Conservation (phyloP, 2,113 vertebrate genomes). For the Crocuta crocuta region DNA sequence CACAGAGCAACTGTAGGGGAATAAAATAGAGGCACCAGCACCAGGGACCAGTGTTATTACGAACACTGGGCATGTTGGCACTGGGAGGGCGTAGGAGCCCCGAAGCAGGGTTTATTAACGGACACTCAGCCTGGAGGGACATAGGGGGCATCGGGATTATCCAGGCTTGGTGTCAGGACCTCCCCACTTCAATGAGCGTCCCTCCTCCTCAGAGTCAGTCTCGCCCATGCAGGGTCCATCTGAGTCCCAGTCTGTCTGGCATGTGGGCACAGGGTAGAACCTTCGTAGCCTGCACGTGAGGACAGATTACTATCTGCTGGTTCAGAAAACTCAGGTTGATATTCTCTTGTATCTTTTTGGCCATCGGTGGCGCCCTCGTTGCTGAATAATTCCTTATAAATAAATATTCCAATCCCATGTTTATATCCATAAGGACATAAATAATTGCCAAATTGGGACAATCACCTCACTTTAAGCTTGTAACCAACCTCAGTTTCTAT, state of each 20-base stretch:
- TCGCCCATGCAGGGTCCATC: not conserved
- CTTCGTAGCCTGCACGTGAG: not conserved
- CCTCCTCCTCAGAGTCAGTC: not conserved
- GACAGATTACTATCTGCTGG: not conserved
- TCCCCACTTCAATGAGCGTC: not conserved
- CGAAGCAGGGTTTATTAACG: not conserved
- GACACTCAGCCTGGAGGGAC: not conserved
- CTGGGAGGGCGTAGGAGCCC: not conserved
- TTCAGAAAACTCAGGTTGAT: not conserved
- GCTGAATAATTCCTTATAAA: not conserved
- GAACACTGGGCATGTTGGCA: not conserved
- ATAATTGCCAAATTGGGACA: not conserved
- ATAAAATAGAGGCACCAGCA: not conserved
- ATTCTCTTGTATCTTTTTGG: not conserved
- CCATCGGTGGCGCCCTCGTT: not conserved
- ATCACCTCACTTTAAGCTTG: not conserved
- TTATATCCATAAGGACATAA: not conserved
- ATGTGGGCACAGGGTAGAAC: not conserved
- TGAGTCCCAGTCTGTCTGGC: not conserved
- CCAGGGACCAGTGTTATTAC: not conserved
- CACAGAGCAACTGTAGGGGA: not conserved
- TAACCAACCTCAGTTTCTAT: not conserved
- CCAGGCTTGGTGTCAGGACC: not conserved
- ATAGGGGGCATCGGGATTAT: fast-evolving
- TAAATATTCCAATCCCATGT: not conserved